Base-by-base conservation (phyloP, 2,888 invertebrate species). In the Phrixothrix hirtus region DNA sequence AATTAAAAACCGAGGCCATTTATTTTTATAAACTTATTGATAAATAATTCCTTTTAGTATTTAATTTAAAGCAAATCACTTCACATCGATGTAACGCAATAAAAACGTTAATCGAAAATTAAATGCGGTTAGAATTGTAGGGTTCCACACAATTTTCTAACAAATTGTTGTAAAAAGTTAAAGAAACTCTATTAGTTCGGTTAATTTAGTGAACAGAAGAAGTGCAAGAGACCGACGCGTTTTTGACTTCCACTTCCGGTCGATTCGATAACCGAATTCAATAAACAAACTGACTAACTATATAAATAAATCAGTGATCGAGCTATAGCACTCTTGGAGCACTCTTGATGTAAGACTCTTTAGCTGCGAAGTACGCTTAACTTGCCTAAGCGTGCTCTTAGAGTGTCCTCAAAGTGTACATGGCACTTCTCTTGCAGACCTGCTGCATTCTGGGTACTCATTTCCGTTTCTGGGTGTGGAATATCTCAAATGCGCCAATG, bases 261-360 rank as follows among this genome's bases (percentile, higher is more conserved):
- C 68, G 69, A 72, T 70, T 68, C 71, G 70, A 73, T 73, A 73
- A 67, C 74, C 74, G 74, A 74, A 75, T 76, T 75, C 76, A 75
- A 75, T 75, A 76, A 76, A 76, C 75, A 76, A 76, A 76, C 76
- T 74, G 75, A 74, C 76, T 75, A 75, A 76, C 76, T 76, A 75
- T 75, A 76, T 75, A 76, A 76, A 76, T 76, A 76, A 76, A 76
- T 76, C 76, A 76, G 74, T 69, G 75, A 76, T 76, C 76, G 75
- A 73, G 75, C 73, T 73, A 74, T 75, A 74, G 74, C 74, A 74
- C 75, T 73, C 73, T 72, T 71, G 70, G 71, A 72, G 72, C 71
- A 73, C 74, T 69, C 74, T 76, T 76, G 75, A 76, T 76, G 75
- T 76, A 76, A 76, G 76, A 76, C 75, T 76, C 76, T 76, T 76